Evolutionary conservation across 1,140 invertebrate species (phyloP), one percentile per base, ranked within the genome.

Genomic region (Asobara japonica): DNA sequence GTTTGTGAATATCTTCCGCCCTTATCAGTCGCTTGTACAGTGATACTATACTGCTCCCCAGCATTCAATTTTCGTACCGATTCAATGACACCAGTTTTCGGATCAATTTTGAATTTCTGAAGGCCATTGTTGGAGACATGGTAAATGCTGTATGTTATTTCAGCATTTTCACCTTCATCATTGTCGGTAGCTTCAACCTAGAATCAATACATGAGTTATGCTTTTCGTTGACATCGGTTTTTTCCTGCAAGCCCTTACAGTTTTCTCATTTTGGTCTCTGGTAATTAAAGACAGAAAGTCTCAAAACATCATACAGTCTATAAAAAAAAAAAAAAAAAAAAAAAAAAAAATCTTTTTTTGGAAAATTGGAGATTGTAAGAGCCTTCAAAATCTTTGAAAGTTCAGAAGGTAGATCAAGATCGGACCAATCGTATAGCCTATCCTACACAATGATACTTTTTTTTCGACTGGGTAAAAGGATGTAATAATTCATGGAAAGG

Each of bases 71-170:
- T 93, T 4, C 94, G 93, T 11, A 90, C 89, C n/a, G 92, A 92
- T 61, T 92, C 91, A 79, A 97, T 92, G 31, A 92, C 88, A 18
- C 95, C 95, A 10, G 91, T 93, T 69, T 90, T 89, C n/a, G 92
- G 90, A 80, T 97, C 91, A 74, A 97, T 95, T 76, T 90, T 91
- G 79, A 97, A 97, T 83, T 95, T 96, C 64, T 92, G 93, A 33
- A 90, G 89, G 0, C 95, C 96, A 82, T 96, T 96, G 83, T 96
- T 97, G 36, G 94, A 96, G 3, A 97, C 94, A 84, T 96, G 95
- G 81, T 95, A 94, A 71, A 97, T 94, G 71, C 91, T 92, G 87
- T 96, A 97, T 5, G 90, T 91, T 61, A 97, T 90, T 56, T 91
- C 90, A 0, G 95, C 94, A 84, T 96, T 96, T 70, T 93, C 91